phyloP scores from a whole-genome alignment of 2,113 vertebrate species.

The Pithys albifrons region DNA sequence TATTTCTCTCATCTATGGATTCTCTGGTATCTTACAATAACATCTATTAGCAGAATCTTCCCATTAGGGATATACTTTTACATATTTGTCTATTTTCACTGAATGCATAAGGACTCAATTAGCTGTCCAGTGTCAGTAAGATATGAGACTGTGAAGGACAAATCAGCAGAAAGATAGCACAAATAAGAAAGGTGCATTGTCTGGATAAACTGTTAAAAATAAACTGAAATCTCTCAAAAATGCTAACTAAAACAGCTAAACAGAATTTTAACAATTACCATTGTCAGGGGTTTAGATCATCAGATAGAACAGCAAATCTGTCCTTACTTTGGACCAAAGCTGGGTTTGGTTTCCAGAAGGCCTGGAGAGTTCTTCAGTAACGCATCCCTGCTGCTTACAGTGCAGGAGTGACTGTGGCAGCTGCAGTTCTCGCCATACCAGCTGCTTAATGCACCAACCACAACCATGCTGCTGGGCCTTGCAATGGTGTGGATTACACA shows the following conservation, averaged over 20 bases:
- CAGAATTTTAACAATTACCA: neutral
- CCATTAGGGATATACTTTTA: neutral
- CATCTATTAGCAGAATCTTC: neutral
- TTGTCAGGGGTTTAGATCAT: neutral
- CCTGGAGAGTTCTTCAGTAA: neutral
- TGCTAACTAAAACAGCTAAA: neutral
- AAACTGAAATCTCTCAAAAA: neutral
- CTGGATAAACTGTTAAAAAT: neutral
- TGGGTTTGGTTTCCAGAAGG: neutral
- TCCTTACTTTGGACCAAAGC: neutral
- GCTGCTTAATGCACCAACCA: accelerated
- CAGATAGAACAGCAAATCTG: neutral
- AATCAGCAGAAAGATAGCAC: neutral
- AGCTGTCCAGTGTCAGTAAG: neutral
- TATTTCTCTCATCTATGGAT: neutral
- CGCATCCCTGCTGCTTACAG: neutral
- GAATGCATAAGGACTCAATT: neutral
- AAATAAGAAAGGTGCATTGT: neutral
- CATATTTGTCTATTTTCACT: neutral
- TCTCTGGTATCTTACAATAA: neutral
- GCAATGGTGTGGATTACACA: neutral
- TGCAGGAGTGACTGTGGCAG: neutral
- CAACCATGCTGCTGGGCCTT: neutral
- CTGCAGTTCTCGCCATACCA: accelerated
- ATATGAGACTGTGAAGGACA: neutral